Conservation (phyloP, 2,797 vertebrate species). For the Prionace glauca region DNA sequence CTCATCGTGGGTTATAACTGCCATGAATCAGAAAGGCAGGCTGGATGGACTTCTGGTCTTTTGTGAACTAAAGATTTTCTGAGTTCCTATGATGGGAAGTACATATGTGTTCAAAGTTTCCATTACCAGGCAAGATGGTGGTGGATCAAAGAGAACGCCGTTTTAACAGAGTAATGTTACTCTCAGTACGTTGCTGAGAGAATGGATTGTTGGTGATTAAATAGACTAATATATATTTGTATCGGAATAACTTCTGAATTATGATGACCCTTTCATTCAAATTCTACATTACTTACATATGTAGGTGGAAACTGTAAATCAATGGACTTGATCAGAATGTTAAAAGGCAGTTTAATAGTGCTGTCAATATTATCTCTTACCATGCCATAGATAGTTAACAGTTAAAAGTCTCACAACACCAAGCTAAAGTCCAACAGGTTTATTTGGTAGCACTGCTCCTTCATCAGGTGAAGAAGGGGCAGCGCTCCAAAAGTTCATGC, state of each 20-base stretch:
- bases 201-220: background rate
- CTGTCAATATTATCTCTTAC: background rate
- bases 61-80: background rate
- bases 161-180: background rate
- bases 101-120: background rate
- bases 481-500: too few species aligned
- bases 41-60: background rate
- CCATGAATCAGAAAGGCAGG: background rate
- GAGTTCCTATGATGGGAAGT: background rate
- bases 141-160: background rate
- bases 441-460: too few species aligned
- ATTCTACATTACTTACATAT: background rate
- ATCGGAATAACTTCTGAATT: background rate
- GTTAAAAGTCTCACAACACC: too few species aligned
- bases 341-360: background rate
- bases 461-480: too few species aligned
- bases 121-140: background rate
- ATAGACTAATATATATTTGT: background rate
- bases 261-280: background rate
- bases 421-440: too few species aligned
- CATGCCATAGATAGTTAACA: background rate
- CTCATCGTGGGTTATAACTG: background rate
- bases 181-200: too few species aligned
- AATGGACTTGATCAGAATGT: background rate
- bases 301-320: background rate